Percentiles rank a stretch among this genome's conserved stretches.
Evolutionary conservation across 2,888 invertebrate species (phyloP).

Genomic region (Pammene fasciana): DNA sequence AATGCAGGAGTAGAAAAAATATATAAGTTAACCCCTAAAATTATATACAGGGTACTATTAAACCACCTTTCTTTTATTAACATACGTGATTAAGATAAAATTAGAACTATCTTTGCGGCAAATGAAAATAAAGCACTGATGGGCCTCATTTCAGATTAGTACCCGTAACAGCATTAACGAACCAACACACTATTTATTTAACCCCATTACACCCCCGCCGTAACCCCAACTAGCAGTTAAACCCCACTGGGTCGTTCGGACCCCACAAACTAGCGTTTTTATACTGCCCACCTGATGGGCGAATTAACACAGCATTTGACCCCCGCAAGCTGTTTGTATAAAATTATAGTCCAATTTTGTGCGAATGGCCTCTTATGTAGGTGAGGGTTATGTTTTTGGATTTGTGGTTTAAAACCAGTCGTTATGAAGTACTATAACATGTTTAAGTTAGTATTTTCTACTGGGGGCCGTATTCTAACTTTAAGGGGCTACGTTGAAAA

Average conservation of each 20-base stretch:
- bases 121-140: neutral
- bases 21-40: no score
- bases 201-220: neutral
- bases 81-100: neutral
- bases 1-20: no score
- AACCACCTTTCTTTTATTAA: no score
- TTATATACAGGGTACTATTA: no score
- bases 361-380: neutral
- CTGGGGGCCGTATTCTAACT: no score
- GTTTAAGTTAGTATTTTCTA: no score
- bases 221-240: neutral
- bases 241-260: slow-evolving; percentile 55
- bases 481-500: no score
- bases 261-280: slow-evolving; percentile 61
- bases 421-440: no score
- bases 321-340: slow-evolving; percentile 45
- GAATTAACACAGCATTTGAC: slow-evolving; percentile 59
- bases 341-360: slow-evolving; percentile 40
- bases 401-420: no score
- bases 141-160: neutral
- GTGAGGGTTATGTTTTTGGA: neutral
- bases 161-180: neutral
- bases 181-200: neutral
- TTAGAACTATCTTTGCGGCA: neutral
- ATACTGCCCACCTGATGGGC: slow-evolving; percentile 46